Evolutionary conservation across 2,888 invertebrate genomes (phyloP).

Genomic region (Listrodromus nycthemerus): DNA sequence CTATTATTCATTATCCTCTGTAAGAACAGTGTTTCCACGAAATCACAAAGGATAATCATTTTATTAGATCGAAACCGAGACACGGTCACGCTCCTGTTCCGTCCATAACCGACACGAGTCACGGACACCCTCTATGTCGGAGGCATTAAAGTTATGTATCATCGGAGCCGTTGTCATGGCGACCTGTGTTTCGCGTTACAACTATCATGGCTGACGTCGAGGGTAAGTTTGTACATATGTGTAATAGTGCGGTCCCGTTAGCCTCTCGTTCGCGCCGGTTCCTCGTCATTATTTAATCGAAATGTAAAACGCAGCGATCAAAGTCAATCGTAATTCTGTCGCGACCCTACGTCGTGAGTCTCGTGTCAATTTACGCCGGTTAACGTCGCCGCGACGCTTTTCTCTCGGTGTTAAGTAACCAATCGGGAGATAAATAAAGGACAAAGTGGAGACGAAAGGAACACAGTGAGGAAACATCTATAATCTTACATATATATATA

Average conservation of each 20-base stretch:
- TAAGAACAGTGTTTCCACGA: conserved; percentile 3
- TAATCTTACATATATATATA: conserved; percentile 37
- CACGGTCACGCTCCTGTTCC: conserved; percentile 5
- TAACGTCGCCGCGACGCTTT: conserved; percentile 64
- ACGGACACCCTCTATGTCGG: conserved; percentile 27
- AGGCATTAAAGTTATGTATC: conserved; percentile 25
- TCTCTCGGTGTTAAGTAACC: conserved; percentile 23
- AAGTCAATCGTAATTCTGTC: not conserved
- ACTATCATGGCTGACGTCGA: conserved; percentile 81
- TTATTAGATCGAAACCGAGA: conserved; percentile 61
- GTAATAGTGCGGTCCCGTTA: conserved; percentile 65
- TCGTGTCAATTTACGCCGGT: conserved; percentile 20
- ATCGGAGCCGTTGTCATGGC: conserved; percentile 73
- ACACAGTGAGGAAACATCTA: conserved; percentile 38
- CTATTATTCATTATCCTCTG: not conserved
- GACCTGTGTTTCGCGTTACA: conserved; percentile 76
- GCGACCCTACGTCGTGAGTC: not conserved
- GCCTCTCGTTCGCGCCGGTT: conserved; percentile 41
- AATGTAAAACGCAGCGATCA: conserved; percentile 13
- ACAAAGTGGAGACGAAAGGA: not conserved
- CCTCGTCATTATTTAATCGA: conserved; percentile 17
- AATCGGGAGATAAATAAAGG: conserved; percentile 15
- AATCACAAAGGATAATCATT: conserved; percentile 54
- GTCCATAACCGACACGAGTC: conserved; percentile 16
- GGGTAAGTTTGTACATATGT: conserved; percentile 79